Conservation (phyloP, 1,140 invertebrate genomes). For the Drosophila micromelanica region DNA sequence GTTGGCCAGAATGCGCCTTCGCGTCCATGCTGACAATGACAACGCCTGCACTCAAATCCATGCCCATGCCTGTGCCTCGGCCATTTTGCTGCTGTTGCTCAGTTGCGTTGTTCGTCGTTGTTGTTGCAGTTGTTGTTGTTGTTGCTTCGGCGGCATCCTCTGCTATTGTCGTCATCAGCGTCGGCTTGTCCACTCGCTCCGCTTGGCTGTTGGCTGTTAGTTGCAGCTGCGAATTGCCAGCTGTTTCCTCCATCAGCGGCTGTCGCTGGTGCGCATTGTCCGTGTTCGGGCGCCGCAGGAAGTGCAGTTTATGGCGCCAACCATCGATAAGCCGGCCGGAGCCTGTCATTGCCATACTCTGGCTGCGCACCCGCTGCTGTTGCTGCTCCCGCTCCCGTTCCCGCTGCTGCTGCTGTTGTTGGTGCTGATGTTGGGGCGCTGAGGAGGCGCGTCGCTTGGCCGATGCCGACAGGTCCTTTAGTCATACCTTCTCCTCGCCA, state of each 20-base stretch:
- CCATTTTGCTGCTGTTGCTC: slow-evolving; percentile 3
- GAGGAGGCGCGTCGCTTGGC: slow-evolving; percentile 74
- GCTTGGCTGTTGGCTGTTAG: slow-evolving; percentile 13
- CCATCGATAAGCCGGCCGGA: slow-evolving; percentile 53
- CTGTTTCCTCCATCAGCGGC: slow-evolving; percentile 77
- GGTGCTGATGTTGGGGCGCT: slow-evolving; percentile 57
- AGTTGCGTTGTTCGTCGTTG: slow-evolving; percentile 15
- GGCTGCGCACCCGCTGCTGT: slow-evolving; percentile 52
- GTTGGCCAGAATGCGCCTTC: slow-evolving; percentile 36
- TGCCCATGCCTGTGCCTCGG: slow-evolving; percentile 11
- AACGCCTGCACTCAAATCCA: neutral
- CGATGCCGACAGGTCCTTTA: slow-evolving; percentile 81
- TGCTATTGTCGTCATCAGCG: slow-evolving; percentile 68
- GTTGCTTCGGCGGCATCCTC: slow-evolving; percentile 55
- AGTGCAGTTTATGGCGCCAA: slow-evolving; percentile 71
- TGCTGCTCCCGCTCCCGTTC: slow-evolving; percentile 36
- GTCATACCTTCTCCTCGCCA: slow-evolving; percentile 84
- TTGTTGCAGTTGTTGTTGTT: slow-evolving; percentile 12
- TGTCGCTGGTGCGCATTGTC: slow-evolving; percentile 76
- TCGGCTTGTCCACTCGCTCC: slow-evolving; percentile 31
- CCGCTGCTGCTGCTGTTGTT: slow-evolving; percentile 41
- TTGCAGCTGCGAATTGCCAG: slow-evolving; percentile 24
- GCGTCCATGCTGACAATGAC: slow-evolving; percentile 68
- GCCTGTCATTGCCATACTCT: slow-evolving; percentile 48
- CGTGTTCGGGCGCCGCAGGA: slow-evolving; percentile 68